These are phyloP conservation scores for Thomomys bottae DNA, from an alignment of 2,113 vertebrate species.

Conservation along the genomic window DNA sequence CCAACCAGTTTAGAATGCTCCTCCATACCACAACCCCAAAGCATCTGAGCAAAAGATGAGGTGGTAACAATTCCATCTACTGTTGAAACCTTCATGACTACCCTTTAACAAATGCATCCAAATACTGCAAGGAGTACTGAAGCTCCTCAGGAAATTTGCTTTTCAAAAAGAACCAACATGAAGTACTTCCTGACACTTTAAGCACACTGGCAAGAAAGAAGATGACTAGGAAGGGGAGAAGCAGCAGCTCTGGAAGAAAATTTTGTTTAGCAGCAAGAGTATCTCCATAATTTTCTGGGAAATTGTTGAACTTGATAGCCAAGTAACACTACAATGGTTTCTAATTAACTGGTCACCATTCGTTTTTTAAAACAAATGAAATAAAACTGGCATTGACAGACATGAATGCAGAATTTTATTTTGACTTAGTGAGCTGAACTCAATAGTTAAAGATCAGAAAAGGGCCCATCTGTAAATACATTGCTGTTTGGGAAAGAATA, in stretches of 20 bases:
- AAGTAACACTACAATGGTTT: not conserved
- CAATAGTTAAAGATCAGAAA: not conserved
- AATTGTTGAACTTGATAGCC: not conserved
- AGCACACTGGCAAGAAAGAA: not conserved
- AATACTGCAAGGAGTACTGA: not conserved
- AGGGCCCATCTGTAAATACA: slow-evolving; percentile 1
- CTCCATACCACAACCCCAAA: not conserved
- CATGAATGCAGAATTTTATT: not conserved
- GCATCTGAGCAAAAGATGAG: not conserved
- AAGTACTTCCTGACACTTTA: not conserved
- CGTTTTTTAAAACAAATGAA: slow-evolving; percentile 5
- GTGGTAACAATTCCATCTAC: not conserved
- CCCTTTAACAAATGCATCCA: not conserved
- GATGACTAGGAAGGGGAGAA: not conserved
- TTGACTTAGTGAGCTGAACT: not conserved
- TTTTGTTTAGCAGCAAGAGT: slow-evolving; percentile 9
- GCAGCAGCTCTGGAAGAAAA: not conserved
- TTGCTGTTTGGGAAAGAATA: not conserved
- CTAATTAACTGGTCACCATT: not conserved
- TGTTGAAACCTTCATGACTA: not conserved
- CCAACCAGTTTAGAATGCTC: not conserved
- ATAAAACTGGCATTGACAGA: not conserved
- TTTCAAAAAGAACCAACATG: slow-evolving; percentile 27
- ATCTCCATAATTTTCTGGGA: not conserved
- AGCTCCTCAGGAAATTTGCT: slow-evolving; percentile 14